These are phyloP conservation scores for Gavia stellata DNA, from an alignment of 2,113 vertebrate genomes.

Conservation along the genomic window DNA sequence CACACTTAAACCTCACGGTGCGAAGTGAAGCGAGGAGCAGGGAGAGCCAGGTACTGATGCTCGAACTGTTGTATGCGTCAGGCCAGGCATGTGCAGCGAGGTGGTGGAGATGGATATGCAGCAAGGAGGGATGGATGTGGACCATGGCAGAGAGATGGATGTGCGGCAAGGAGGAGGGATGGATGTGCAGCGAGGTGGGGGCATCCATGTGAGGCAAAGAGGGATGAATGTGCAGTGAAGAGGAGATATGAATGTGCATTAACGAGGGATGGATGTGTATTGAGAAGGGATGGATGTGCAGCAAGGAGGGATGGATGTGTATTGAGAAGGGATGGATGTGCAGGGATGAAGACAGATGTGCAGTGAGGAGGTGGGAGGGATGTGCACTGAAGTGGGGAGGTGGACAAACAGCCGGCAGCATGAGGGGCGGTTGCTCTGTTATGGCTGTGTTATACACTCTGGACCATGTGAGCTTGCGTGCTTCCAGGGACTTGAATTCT, in stretches of 20 bases:
- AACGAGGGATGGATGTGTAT: neutral
- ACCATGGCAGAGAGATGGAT: neutral
- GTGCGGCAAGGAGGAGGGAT: neutral
- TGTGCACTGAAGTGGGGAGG: neutral
- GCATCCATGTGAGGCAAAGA: neutral
- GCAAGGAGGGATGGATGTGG: no score
- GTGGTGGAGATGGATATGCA: neutral
- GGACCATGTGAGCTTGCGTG: fast-evolving
- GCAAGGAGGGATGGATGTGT: neutral
- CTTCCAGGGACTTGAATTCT: neutral
- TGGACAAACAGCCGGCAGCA: fast-evolving
- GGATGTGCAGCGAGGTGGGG: no score
- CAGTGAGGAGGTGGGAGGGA: neutral
- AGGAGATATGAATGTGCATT: neutral
- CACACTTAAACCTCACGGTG: fast-evolving
- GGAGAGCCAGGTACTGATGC: neutral
- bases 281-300: neutral
- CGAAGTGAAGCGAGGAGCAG: fast-evolving
- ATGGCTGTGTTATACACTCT: neutral
- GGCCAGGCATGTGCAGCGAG: neutral
- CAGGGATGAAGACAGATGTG: neutral
- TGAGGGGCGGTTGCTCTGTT: neutral
- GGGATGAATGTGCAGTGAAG: neutral
- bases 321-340: neutral
- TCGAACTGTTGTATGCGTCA: fast-evolving